These are phyloP conservation scores for Blomia tropicalis DNA, from an alignment of 2,888 invertebrate species.

Conservation along the genomic window DNA sequence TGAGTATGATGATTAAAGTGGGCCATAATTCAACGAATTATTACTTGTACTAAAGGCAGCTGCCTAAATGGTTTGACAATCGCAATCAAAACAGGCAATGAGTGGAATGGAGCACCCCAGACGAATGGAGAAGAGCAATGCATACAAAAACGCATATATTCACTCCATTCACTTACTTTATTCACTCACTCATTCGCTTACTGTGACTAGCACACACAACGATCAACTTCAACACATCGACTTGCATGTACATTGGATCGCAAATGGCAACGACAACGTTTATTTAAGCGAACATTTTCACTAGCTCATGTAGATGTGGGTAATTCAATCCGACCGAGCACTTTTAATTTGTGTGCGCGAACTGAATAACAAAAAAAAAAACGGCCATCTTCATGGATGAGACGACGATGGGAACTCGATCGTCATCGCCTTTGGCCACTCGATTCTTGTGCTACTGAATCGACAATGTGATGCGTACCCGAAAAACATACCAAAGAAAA, in stretches of 20 bases:
- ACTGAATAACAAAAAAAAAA: too few relatives aligned
- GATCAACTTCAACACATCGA: too few relatives aligned
- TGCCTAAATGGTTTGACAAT: constrained; percentile 15
- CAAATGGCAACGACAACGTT: constrained; percentile 8
- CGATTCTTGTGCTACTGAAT: not conserved
- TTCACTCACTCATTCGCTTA: too few relatives aligned
- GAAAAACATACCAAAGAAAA: too few relatives aligned
- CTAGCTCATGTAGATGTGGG: not conserved
- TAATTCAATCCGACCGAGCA: constrained; percentile 4
- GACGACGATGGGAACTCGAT: constrained; percentile 3
- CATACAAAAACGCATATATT: not conserved
- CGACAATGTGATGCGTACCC: not conserved
- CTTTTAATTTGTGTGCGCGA: constrained; percentile 12
- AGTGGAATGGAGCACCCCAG: not conserved
- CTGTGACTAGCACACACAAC: too few relatives aligned
- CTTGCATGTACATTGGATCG: too few relatives aligned
- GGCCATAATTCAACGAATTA: constrained; percentile 6
- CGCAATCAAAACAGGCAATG: not conserved
- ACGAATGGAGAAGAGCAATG: not conserved
- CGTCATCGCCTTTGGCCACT: not conserved
- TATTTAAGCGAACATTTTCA: not conserved
- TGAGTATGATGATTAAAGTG: constrained; percentile 8
- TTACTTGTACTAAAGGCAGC: constrained; percentile 1
- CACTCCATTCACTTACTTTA: too few relatives aligned
- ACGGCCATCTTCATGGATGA: too few relatives aligned